Conservation (phyloP, 2,888 invertebrate species). For the Zygaena filipendulae region DNA sequence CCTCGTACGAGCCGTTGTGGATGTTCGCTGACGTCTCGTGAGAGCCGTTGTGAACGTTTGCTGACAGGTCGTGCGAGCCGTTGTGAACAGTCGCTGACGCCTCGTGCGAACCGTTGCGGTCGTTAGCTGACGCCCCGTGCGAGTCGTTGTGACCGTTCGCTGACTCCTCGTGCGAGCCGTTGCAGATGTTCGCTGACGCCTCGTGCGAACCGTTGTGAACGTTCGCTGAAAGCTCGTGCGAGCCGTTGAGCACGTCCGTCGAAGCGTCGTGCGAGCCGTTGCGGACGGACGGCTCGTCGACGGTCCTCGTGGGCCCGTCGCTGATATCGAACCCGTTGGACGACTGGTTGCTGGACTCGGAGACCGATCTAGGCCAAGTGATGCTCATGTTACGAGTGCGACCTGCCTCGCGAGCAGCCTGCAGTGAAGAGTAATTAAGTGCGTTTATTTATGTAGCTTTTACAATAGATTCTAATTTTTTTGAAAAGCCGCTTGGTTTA, state of each 20-base stretch:
- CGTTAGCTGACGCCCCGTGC: constrained; percentile 12
- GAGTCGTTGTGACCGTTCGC: constrained; percentile 7
- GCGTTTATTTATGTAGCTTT: not conserved
- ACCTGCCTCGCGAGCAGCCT: constrained; percentile 40
- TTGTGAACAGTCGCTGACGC: constrained; percentile 27
- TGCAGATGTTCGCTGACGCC: constrained; percentile 7
- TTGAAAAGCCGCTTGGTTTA: too few relatives aligned
- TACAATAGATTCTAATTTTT: too few relatives aligned
- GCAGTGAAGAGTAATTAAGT: constrained; percentile 11
- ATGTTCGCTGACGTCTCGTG: constrained; percentile 4
- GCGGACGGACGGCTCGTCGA: constrained; percentile 21
- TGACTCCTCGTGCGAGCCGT: constrained; percentile 24
- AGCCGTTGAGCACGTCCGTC: constrained; percentile 30
- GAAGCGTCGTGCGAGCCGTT: constrained; percentile 22
- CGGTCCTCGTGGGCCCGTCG: constrained; percentile 25
- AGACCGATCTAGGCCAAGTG: constrained; percentile 60
- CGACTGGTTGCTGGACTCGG: constrained; percentile 59
- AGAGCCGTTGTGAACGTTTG: not conserved
- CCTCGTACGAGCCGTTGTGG: constrained; percentile 21
- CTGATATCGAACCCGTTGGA: constrained; percentile 43
- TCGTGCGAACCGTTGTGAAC: not conserved
- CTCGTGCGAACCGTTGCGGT: constrained; percentile 24
- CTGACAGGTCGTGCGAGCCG: constrained; percentile 8
- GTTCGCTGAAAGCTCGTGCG: constrained; percentile 4
- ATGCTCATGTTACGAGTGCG: constrained; percentile 54